Percentiles rank a stretch among this genome's conserved stretches.
Evolutionary conservation across 2,797 vertebrate species (phyloP).

Genomic region (Leptatherina wallacei): DNA sequence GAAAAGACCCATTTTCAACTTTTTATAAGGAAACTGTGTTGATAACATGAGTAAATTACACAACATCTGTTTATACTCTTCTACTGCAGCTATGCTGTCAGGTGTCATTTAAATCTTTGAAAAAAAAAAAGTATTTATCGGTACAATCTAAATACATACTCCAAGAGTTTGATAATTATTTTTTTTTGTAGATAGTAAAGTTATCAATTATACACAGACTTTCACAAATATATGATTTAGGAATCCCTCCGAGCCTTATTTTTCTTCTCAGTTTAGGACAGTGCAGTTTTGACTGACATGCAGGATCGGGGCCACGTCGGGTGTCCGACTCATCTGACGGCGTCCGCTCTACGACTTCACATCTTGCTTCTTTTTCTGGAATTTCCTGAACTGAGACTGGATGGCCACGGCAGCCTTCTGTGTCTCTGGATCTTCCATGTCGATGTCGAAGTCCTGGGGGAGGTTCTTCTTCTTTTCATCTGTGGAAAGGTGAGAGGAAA

Average conservation of each 20-base stretch:
- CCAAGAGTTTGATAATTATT: constrained; percentile 23
- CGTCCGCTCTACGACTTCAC: constrained; percentile 86
- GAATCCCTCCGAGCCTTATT: constrained; percentile 12
- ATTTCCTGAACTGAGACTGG: constrained; percentile 98
- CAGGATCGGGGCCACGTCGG: constrained; percentile 67
- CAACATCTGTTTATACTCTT: constrained; percentile 4
- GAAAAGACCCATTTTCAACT: neutral
- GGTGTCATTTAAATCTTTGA: constrained; percentile 16
- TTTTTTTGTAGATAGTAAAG: constrained; percentile 45
- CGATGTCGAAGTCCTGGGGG: constrained; percentile 92
- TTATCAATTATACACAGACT: constrained; percentile 57
- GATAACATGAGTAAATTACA: constrained; percentile 40
- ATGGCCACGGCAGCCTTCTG: constrained; percentile 94
- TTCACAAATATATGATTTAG: constrained; percentile 53
- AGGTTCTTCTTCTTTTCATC: constrained; percentile 89
- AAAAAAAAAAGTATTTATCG: constrained; percentile 20
- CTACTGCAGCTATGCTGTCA: constrained; percentile 26
- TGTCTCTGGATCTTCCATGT: constrained; percentile 93
- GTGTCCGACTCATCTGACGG: constrained; percentile 53
- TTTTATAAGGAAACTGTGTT: neutral
- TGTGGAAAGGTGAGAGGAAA: constrained; percentile 22
- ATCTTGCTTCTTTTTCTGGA: constrained; percentile 95
- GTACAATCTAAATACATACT: constrained; percentile 48
- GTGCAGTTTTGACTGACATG: constrained; percentile 80
- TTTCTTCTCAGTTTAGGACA: constrained; percentile 65